phyloP scores from a whole-genome alignment of 2,113 vertebrate species.

The Proterorhinus semilunaris region DNA sequence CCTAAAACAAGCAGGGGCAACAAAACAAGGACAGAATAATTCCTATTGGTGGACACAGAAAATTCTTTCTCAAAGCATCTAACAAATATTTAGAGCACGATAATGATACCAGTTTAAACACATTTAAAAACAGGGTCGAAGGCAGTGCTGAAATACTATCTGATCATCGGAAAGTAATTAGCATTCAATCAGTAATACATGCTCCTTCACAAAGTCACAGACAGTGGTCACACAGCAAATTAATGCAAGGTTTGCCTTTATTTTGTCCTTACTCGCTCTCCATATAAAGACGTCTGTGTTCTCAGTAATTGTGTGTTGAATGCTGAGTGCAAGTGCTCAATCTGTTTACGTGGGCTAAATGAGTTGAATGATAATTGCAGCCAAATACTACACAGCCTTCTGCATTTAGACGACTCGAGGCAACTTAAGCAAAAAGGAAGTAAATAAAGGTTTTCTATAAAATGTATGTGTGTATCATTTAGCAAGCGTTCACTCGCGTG shows the following conservation, averaged over 20 bases:
- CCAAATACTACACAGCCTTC: constrained; percentile 38
- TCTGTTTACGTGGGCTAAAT: constrained; percentile 50
- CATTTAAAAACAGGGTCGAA: not conserved
- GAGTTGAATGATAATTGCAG: constrained; percentile 44
- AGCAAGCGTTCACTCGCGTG: too few species aligned
- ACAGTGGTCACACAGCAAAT: constrained; percentile 57
- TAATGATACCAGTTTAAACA: not conserved
- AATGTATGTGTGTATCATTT: not conserved
- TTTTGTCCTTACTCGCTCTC: constrained; percentile 53
- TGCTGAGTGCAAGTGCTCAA: constrained; percentile 45
- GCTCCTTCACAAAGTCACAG: constrained; percentile 32
- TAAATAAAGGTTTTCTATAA: not conserved
- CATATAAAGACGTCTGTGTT: constrained; percentile 55
- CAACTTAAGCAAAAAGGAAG: constrained; percentile 25
- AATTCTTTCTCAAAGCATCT: not conserved
- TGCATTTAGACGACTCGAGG: constrained; percentile 31
- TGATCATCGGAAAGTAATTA: not conserved
- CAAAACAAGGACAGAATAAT: not conserved
- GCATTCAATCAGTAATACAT: constrained; percentile 11
- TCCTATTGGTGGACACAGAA: too few species aligned
- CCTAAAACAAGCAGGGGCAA: constrained; percentile 77
- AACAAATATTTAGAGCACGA: not conserved
- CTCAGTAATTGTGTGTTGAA: constrained; percentile 57
- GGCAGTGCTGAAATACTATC: not conserved
- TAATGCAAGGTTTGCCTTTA: constrained; percentile 65